A percentile compares a stretch with the other conserved stretches of the same genome.
These are phyloP conservation scores for Cydia strobilella DNA, from an alignment of 1,140 invertebrate genomes.

Conservation along the genomic window DNA sequence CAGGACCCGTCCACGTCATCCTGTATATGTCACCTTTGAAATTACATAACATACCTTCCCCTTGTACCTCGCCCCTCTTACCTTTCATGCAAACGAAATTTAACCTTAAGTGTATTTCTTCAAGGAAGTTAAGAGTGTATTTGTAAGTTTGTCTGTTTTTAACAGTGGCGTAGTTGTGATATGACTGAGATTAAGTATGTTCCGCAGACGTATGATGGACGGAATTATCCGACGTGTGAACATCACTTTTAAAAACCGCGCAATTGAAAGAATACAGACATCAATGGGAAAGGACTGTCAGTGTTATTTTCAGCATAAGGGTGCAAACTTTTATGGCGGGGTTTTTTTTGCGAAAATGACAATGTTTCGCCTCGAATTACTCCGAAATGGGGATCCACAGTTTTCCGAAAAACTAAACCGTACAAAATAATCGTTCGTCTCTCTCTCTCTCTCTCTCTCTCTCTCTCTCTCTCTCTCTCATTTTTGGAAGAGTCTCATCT, in stretches of 20 bases:
- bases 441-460: no score
- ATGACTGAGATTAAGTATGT: constrained; percentile 28
- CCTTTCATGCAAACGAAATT: background rate
- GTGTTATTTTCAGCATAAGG: no score
- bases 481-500: background rate
- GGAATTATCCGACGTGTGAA: no score
- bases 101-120: background rate
- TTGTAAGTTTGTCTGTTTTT: background rate
- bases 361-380: no score
- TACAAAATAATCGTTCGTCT: no score
- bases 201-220: background rate
- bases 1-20: background rate
- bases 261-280: background rate
- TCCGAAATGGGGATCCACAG: no score
- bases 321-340: no score
- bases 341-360: no score
- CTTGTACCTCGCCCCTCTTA: background rate
- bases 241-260: no score
- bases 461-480: no score
- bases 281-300: background rate
- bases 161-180: constrained; percentile 19
- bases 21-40: constrained; percentile 21
- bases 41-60: constrained; percentile 21
- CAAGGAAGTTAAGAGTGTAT: background rate
- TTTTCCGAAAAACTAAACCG: no score